phyloP scores from a whole-genome alignment of 1,140 invertebrate species.

The Penaeus indicus region DNA sequence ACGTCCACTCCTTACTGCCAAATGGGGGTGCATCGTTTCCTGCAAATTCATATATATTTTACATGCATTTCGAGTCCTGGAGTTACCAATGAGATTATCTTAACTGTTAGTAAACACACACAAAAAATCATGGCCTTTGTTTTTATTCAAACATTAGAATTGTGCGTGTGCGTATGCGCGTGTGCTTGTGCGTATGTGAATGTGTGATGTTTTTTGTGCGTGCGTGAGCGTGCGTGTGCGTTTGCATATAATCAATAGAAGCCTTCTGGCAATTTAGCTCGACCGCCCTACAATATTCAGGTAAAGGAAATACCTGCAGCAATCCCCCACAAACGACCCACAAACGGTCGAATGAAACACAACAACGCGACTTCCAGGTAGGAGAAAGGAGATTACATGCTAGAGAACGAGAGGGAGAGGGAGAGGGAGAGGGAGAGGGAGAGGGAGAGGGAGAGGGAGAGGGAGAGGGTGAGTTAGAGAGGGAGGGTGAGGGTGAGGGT shows the following conservation, averaged over 20 bases:
- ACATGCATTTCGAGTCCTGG: too few species aligned
- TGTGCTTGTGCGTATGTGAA: not conserved
- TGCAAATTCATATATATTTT: too few species aligned
- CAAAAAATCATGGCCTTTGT: not conserved
- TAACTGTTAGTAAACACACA: not conserved
- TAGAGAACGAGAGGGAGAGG: not conserved
- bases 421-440: not conserved
- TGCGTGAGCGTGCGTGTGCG: not conserved
- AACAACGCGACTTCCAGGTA: not conserved
- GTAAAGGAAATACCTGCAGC: not conserved
- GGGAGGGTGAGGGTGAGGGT: not conserved
- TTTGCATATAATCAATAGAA: not conserved
- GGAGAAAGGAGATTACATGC: not conserved
- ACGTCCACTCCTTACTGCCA: too few species aligned
- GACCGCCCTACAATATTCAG: too few species aligned
- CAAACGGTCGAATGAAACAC: not conserved
- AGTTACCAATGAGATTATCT: not conserved
- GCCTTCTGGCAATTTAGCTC: too few species aligned
- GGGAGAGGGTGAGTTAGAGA: not conserved
- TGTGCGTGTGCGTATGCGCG: conserved; percentile 9
- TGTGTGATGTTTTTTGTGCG: too few species aligned
- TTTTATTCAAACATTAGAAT: not conserved
- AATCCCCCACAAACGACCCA: not conserved
- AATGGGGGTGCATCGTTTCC: too few species aligned
- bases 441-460: not conserved